Conservation (phyloP, 2,888 invertebrate genomes). For the Blastobasis adustella region DNA sequence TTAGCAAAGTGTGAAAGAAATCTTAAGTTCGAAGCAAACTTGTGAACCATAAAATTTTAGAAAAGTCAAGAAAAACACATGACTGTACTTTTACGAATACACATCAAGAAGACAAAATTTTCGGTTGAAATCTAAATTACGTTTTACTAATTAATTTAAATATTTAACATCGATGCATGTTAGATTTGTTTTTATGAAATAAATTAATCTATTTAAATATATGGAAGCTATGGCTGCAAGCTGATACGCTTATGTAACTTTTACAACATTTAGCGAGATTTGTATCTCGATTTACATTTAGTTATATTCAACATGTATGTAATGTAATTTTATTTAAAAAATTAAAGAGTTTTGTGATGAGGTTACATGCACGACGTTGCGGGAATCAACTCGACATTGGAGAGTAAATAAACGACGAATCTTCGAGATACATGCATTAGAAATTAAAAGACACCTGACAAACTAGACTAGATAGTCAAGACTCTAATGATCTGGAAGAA, state of each 20-base stretch:
- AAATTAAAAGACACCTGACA: conserved; percentile 20
- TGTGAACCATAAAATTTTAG: too few relatives aligned
- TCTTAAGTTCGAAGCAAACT: too few relatives aligned
- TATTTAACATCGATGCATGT: background rate
- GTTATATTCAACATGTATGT: too few relatives aligned
- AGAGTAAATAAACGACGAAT: conserved; percentile 15
- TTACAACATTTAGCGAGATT: too few relatives aligned
- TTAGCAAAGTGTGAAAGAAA: too few relatives aligned
- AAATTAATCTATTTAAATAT: background rate
- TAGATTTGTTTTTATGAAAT: background rate
- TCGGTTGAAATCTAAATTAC: too few relatives aligned
- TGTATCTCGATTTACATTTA: too few relatives aligned
- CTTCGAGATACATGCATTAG: conserved; percentile 34
- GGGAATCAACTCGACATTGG: conserved; percentile 41
- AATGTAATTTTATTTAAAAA: background rate
- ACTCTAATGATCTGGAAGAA: conserved; percentile 22
- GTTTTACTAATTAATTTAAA: background rate
- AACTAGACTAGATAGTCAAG: conserved; percentile 22
- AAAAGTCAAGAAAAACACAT: too few relatives aligned
- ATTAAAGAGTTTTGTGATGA: conserved; percentile 31
- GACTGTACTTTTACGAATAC: too few relatives aligned
- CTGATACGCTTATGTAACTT: conserved; percentile 4
- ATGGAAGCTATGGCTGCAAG: background rate
- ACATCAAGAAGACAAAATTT: too few relatives aligned
- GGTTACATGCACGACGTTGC: conserved; percentile 55